Conservation (phyloP, 2,113 vertebrate species). For the Phyllostomus hastatus region DNA sequence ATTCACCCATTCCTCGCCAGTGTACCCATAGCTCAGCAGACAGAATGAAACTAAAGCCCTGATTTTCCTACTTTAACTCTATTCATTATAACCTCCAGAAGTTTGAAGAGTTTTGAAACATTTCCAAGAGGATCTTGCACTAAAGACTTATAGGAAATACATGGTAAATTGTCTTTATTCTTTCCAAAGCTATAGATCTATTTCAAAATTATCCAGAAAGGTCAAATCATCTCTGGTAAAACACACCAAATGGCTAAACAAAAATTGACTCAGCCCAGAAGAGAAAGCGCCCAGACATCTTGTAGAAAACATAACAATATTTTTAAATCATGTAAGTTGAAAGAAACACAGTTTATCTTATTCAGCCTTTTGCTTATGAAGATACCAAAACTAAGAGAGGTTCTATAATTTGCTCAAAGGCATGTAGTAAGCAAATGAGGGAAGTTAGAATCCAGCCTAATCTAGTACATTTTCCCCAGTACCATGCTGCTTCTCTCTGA, state of each 20-base stretch:
- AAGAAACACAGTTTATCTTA: background rate
- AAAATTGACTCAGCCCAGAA: background rate
- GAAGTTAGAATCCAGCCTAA: rapidly evolving
- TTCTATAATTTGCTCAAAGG: background rate
- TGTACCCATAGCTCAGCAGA: background rate
- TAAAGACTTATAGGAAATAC: background rate
- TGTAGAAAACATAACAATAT: background rate
- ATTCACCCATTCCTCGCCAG: rapidly evolving
- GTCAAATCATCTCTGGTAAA: background rate
- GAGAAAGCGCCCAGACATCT: background rate
- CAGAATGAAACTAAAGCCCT: background rate
- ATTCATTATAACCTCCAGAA: background rate
- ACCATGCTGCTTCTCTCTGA: background rate
- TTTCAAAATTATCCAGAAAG: background rate
- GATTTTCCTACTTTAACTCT: background rate
- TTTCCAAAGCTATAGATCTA: background rate
- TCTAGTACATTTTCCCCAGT: background rate
- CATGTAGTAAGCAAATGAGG: background rate
- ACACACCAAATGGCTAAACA: background rate
- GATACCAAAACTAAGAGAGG: background rate
- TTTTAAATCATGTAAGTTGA: background rate
- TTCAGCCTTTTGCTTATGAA: background rate
- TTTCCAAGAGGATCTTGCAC: background rate
- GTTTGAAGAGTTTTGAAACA: background rate
- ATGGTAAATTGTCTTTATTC: background rate